Base-by-base conservation (phyloP, 2,797 vertebrate genomes). In the Esox masquinongy region DNA sequence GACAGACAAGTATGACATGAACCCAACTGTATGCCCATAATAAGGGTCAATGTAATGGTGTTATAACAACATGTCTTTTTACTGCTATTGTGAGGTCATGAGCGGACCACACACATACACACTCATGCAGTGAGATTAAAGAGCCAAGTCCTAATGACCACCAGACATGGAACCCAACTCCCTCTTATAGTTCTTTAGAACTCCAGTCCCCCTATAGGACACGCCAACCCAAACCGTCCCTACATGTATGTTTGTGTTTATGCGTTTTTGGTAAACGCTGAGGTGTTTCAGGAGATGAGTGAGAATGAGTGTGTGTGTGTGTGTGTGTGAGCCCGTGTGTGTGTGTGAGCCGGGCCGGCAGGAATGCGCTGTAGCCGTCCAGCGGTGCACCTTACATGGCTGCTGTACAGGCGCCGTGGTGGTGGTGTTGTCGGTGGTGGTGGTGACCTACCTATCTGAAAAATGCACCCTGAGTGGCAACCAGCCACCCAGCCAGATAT, bases 121-220 rank as follows among this genome's bases (percentile, higher is more conserved):
- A 79, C 72, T 49, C 72, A 31, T 47, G 16, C 70, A 29, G 31
- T 0, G 0, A 68, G 56, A 53, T 31, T 11, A 14, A 12, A 63
- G 63, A 15, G 15, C 88, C 88, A 89, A 83, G 83, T 74, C 68
- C 17, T 83, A 90, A 90, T 80, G 82, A 87, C 82, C 85, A 84
- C 73, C 90, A 90, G 87, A 86, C 76, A 56, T 5, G 66, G 51
- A 84, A 49, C 17, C 43, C 17, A 43, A 61, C 43, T 26, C 43
- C 85, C 77, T 59, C 82, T 68, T 24, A 83, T 85, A 71, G 75
- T 81, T 77, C 73, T 88, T 85, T 70, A 72, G 72, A 76, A 80
- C 82, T 85, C 81, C 85, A 66, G 84, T 82, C 86, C 75, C 50
- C 79, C 86, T 79, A 86, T 86, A 86, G 73, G 61, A 69, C 71